Evolutionary conservation across 2,888 invertebrate genomes (phyloP), one percentile per base, ranked within the genome.

Genomic region (Drosophila nigritarsus): DNA sequence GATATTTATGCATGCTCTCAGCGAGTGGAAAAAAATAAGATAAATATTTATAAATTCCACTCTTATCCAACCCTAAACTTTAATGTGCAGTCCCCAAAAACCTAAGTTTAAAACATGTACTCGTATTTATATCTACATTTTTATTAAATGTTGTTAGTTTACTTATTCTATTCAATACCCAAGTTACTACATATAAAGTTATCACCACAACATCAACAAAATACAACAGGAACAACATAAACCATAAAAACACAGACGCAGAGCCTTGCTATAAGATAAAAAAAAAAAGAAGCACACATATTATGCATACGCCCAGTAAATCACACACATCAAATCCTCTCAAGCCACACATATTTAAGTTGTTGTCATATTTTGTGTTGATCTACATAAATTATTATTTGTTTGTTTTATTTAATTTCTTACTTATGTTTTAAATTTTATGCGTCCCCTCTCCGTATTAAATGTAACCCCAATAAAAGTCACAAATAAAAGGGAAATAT

Each of bases 101-200:
- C 36, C 56, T 54, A 63, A 50, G 20, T 62, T 58, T 66, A 55
- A 38, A 20, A 40, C 48, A 49, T 67, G 18, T 67, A 67, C 49
- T 67, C 55, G 34, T 67, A 67, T 30, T 67, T 54, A 48, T 75
- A 49, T 20, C 58, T 40, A 53, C 32, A 54, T 61, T 68, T 67
- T 65, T 71, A 73, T 65, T 73, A 61, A 71, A 71, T 78, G 81
- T 81, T 71, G 81, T 72, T 78, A 69, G 53, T 73, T 74, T 51
- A 72, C 50, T 53, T 65, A 54, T 73, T 60, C 56, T 68, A 66
- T 15, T 38, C 54, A 54, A 64, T 68, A 70, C 49, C 51, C 45
- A 53, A 68, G 56, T 62, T 30, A 42, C 66, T 55, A 67, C 40
- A 45, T 53, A 56, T 48, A 65, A 62, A 36, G 20, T 42, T 50